A percentile compares a stretch with the other conserved stretches of the same genome.
phyloP scores from a whole-genome alignment of 2,113 vertebrate species.

The Percina caprodes region DNA sequence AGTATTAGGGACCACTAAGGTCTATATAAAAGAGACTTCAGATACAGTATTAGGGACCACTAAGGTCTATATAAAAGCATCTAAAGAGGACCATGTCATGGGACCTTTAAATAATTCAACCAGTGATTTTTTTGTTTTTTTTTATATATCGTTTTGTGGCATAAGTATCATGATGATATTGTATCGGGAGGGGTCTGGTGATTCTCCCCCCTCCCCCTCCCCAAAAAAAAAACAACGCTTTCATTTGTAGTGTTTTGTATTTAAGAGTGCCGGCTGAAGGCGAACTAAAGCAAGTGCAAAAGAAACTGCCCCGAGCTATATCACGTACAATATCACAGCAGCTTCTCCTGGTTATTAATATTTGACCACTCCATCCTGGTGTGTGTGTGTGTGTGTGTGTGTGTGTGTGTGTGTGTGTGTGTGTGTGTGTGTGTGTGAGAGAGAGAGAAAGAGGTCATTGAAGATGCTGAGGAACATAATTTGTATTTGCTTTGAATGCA shows the following conservation, averaged over 20 bases:
- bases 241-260: slow-evolving; percentile 68
- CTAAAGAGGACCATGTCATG: no score
- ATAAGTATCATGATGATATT: no score
- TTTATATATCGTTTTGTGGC: no score
- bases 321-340: slow-evolving; percentile 69
- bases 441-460: slow-evolving; percentile 60
- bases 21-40: no score
- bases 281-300: slow-evolving; percentile 27
- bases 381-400: not conserved
- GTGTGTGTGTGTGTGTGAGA: slow-evolving; percentile 5
- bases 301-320: slow-evolving; percentile 64
- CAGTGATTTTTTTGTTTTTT: no score
- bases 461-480: slow-evolving; percentile 69
- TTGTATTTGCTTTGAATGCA: slow-evolving; percentile 72
- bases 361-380: slow-evolving; percentile 55
- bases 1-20: no score
- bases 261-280: slow-evolving; percentile 7
- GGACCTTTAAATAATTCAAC: no score
- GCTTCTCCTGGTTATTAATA: slow-evolving; percentile 68
- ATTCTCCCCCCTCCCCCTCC: no score
- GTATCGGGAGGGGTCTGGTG: no score
- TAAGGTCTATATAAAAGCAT: no score
- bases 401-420: slow-evolving; percentile 17
- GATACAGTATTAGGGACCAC: no score
- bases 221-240: slow-evolving; percentile 6